Conservation (phyloP, 1,140 invertebrate species). For the Rhynchophorus ferrugineus region DNA sequence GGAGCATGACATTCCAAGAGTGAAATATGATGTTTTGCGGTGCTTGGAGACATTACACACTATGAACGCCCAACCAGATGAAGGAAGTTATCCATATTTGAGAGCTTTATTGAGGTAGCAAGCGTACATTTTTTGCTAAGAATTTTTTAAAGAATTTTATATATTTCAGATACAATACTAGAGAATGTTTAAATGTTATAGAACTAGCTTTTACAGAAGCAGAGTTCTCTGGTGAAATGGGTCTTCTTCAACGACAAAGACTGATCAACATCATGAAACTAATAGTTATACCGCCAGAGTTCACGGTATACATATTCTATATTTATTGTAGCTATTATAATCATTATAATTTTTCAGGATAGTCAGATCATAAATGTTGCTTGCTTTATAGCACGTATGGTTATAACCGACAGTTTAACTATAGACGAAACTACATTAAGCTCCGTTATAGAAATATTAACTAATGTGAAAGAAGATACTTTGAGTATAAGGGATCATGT, state of each 20-base stretch:
- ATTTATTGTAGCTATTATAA: too few species aligned
- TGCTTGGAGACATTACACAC: slow-evolving; percentile 61
- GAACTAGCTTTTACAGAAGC: slow-evolving; percentile 79
- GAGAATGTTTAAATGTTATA: slow-evolving; percentile 85
- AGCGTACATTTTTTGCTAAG: background rate
- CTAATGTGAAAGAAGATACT: slow-evolving; percentile 37
- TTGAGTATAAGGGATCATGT: slow-evolving; percentile 45
- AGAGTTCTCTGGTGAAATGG: slow-evolving; percentile 69
- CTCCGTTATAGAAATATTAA: slow-evolving; percentile 42
- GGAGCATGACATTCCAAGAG: slow-evolving; percentile 56
- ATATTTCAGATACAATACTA: slow-evolving; percentile 64
- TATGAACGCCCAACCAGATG: slow-evolving; percentile 54
- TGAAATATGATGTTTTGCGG: slow-evolving; percentile 67
- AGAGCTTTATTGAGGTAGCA: slow-evolving; percentile 55
- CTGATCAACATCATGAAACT: slow-evolving; percentile 74
- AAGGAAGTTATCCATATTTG: slow-evolving; percentile 71
- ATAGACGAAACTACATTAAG: slow-evolving; percentile 40
- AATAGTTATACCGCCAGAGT: slow-evolving; percentile 46
- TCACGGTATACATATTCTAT: too few species aligned
- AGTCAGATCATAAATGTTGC: slow-evolving; percentile 44
- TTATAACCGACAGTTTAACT: slow-evolving; percentile 42
- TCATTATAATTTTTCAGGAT: slow-evolving; percentile 38
- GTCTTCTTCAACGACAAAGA: slow-evolving; percentile 64
- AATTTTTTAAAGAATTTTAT: background rate
- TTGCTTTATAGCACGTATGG: slow-evolving; percentile 46